Evolutionary conservation across 2,113 vertebrate species (phyloP).

Genomic region (Patagioenas fasciata): DNA sequence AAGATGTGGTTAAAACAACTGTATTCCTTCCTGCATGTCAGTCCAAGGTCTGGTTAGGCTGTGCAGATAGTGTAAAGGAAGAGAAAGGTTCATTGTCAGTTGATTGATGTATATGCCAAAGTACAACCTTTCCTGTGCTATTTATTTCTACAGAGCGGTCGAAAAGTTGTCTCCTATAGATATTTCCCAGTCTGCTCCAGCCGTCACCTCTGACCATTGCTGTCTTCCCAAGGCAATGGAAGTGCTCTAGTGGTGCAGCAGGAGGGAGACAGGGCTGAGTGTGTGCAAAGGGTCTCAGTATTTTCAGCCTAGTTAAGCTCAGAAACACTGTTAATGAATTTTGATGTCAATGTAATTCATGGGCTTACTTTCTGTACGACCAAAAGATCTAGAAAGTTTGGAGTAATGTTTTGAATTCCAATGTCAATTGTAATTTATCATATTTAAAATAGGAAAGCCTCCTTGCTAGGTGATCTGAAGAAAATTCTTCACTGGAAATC

Average conservation of each 20-base stretch:
- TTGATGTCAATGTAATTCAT: conserved; percentile 45
- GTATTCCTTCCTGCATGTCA: background rate
- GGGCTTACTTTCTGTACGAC: background rate
- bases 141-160: background rate
- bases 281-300: background rate
- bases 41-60: background rate
- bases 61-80: background rate
- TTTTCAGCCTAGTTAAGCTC: background rate
- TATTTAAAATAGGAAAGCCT: conserved; percentile 48
- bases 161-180: background rate
- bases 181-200: background rate
- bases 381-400: conserved; percentile 23
- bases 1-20: background rate
- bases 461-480: background rate
- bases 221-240: background rate
- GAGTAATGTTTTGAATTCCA: conserved; percentile 61
- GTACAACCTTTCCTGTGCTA: background rate
- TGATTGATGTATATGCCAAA: background rate
- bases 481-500: conserved; percentile 34
- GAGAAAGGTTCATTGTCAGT: background rate
- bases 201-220: background rate
- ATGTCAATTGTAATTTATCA: conserved; percentile 56
- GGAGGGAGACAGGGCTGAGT: background rate
- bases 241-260: background rate
- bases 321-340: background rate